These are phyloP conservation scores for Osmoderma eremita DNA, from an alignment of 2,888 invertebrate species.

Conservation along the genomic window DNA sequence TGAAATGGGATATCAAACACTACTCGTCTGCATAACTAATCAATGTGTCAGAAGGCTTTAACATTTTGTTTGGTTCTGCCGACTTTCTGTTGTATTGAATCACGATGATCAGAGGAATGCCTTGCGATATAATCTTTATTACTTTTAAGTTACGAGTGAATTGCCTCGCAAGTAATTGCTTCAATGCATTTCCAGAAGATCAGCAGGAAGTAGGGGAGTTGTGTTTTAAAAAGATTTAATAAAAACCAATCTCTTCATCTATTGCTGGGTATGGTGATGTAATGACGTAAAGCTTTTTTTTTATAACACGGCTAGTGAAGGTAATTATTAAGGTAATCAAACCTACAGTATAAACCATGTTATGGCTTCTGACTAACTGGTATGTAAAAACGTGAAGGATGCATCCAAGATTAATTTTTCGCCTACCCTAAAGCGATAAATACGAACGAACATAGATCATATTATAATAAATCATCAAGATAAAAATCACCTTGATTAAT, in stretches of 20 bases:
- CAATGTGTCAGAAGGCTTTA: slow-evolving; percentile 40
- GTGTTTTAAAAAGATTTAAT: no score
- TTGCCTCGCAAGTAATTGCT: slow-evolving; percentile 27
- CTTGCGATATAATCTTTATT: slow-evolving; percentile 33
- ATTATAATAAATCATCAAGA: slow-evolving; percentile 17
- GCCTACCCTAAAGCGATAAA: slow-evolving; percentile 26
- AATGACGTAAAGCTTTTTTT: no score
- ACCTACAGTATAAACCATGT: not conserved
- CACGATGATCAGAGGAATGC: slow-evolving; percentile 32
- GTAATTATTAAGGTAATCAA: slow-evolving; percentile 24
- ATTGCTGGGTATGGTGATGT: no score
- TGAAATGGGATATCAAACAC: slow-evolving; percentile 20
- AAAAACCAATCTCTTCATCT: no score
- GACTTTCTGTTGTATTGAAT: slow-evolving; percentile 21
- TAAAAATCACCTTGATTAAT: slow-evolving; percentile 29
- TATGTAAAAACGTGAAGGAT: slow-evolving; percentile 37
- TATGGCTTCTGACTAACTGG: slow-evolving; percentile 8
- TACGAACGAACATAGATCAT: not conserved
- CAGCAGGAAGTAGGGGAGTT: slow-evolving; percentile 5
- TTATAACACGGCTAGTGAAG: slow-evolving; percentile 4
- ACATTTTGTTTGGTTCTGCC: slow-evolving; percentile 37
- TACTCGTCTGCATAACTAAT: slow-evolving; percentile 34
- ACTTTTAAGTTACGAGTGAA: slow-evolving; percentile 28
- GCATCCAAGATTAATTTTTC: slow-evolving; percentile 21
- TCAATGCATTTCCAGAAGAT: slow-evolving; percentile 25